Conservation (phyloP, 2,113 vertebrate species). For the Geococcyx californianus region DNA sequence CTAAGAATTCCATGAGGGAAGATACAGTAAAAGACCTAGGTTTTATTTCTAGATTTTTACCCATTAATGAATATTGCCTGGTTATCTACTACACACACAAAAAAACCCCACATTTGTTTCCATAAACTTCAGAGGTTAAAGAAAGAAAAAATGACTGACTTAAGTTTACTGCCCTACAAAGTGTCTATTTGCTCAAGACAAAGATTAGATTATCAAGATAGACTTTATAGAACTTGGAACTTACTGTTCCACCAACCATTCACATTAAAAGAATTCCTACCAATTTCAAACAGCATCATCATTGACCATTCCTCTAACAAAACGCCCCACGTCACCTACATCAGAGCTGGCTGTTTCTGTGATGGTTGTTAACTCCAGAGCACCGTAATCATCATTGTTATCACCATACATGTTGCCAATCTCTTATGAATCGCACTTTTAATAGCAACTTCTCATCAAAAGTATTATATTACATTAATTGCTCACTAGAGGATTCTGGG, state of each 20-base stretch:
- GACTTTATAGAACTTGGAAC: not conserved
- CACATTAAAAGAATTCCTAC: not conserved
- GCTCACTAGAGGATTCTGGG: not conserved
- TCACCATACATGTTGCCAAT: not conserved
- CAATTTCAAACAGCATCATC: not conserved
- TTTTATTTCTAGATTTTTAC: not conserved
- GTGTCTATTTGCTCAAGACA: not conserved
- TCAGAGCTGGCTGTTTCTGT: not conserved
- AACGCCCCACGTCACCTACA: not conserved
- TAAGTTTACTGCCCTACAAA: not conserved
- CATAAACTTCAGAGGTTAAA: not conserved
- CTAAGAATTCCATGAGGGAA: not conserved
- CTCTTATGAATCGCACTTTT: not conserved
- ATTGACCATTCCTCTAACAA: not conserved
- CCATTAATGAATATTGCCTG: not conserved
- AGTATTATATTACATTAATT: not conserved
- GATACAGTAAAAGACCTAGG: not conserved
- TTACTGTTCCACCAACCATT: not conserved
- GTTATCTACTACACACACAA: not conserved
- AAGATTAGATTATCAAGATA: not conserved
- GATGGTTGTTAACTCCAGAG: not conserved
- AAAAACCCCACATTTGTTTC: not conserved
- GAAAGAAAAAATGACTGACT: not conserved
- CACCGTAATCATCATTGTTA: not conserved
- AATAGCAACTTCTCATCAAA: not conserved